Conservation (phyloP, 1,140 invertebrate genomes). For the Caenorhabditis brenneri region DNA sequence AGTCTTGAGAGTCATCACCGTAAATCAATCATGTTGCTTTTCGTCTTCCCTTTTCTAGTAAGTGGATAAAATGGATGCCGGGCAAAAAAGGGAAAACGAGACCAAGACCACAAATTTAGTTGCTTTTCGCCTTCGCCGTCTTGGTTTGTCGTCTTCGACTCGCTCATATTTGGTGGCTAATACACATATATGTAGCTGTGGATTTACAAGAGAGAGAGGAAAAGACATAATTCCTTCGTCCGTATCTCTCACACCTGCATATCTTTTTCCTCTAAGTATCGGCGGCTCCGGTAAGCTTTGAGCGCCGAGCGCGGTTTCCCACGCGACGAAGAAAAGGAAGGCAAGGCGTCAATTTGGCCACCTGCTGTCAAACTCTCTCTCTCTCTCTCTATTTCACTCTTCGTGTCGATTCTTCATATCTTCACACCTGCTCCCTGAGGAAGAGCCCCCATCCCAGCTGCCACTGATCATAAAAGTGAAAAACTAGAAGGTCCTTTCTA, state of each 20-base stretch:
- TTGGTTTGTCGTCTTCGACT: neutral
- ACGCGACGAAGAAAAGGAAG: conserved; percentile 38
- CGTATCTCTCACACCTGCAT: conserved; percentile 14
- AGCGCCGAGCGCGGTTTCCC: conserved; percentile 36
- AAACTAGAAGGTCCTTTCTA: conserved; percentile 25
- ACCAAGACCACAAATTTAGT: conserved; percentile 28
- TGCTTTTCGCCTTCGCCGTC: neutral
- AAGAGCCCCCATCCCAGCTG: neutral
- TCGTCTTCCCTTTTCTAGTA: neutral
- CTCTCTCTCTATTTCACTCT: neutral
- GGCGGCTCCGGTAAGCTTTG: conserved; percentile 8
- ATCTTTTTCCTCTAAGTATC: conserved; percentile 8
- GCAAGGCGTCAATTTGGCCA: conserved; percentile 39
- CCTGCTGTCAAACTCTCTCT: conserved; percentile 9
- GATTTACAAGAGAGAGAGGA: neutral
- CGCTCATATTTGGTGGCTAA: conserved; percentile 31
- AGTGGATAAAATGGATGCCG: conserved; percentile 30
- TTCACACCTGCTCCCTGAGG: conserved; percentile 19
- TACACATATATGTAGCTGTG: conserved; percentile 33
- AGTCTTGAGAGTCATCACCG: conserved; percentile 20
- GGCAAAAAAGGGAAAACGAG: neutral
- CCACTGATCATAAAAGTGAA: conserved; percentile 16
- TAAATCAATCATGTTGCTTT: conserved; percentile 43
- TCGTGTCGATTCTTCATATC: conserved; percentile 27
- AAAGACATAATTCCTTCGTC: conserved; percentile 7